A percentile compares a stretch with the other conserved stretches of the same genome.
Conservation (phyloP, 1,140 invertebrate genomes). For the Potamilus streckersoni region DNA sequence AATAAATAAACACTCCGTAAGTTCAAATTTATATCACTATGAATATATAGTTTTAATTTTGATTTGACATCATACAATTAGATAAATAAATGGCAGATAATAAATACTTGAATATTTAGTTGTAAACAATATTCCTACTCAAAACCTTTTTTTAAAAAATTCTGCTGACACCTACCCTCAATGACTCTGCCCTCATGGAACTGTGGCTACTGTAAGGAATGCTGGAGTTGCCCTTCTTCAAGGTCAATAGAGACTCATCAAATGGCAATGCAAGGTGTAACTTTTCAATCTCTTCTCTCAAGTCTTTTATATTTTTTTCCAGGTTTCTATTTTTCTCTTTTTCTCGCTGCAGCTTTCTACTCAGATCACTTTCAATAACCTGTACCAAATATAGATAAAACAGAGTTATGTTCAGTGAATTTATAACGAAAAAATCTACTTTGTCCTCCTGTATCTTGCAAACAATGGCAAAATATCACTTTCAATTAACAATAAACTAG, state of each 20-base stretch:
- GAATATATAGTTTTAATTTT: no score
- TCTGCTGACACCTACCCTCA: conserved; percentile 42
- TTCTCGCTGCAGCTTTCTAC: conserved; percentile 55
- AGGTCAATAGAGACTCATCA: conserved; percentile 41
- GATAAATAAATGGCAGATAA: no score
- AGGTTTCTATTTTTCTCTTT: conserved; percentile 56
- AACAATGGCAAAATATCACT: not conserved
- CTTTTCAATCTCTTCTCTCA: conserved; percentile 57
- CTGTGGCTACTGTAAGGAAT: conserved; percentile 53
- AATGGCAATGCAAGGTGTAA: conserved; percentile 50
- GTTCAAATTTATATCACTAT: no score
- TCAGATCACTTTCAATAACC: conserved; percentile 56
- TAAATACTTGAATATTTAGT: no score
- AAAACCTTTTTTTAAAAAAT: not conserved
- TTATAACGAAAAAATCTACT: not conserved
- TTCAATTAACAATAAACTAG: no score
- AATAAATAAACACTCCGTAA: no score
- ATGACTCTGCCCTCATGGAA: conserved; percentile 38
- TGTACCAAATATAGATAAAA: conserved; percentile 14
- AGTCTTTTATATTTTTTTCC: conserved; percentile 51
- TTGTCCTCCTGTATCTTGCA: not conserved
- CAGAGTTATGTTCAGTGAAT: not conserved
- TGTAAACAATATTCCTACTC: not conserved
- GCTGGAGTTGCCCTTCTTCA: conserved; percentile 40
- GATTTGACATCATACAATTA: no score